Base-by-base conservation (phyloP, 2,888 invertebrate species). In the Himalopsyche anomala region DNA sequence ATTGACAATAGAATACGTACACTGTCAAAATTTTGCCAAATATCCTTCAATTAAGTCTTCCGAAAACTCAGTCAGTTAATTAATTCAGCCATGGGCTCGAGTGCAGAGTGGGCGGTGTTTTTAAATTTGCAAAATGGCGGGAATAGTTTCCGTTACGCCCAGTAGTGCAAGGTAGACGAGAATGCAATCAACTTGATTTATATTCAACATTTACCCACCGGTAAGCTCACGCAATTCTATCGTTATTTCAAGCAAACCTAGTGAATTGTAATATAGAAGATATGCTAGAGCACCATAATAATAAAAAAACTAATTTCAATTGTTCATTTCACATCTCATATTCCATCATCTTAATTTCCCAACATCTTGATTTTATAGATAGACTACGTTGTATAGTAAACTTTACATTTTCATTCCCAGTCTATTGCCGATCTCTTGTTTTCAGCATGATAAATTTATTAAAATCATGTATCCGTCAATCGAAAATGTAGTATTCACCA, bases 181-280 rank as follows among this genome's bases (percentile, higher is more conserved):
- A 88, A 86, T 90, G 92, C 93, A 93, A 93, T 93, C 93, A 93
- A 92, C 93, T 92, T 93, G 93, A 93, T 93, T 93, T 93, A 93
- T 92, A 91, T 89, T 90, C 89, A 90, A 91, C 92, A 92, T 93
- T 93, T 93, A 92, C 93, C 92, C 86, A 85, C 84, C 85, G 85
- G 86, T 80, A 51, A 80, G 84, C 83, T 81, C 88, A 88, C 88
- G 88, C 88, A 88, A 88, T 87, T 80, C 85, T 79, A 80, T 84
- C 81, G 86, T 88, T 87, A 88, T 87, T 87, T 87, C 86, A 86
- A 81, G 74, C 87, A 81, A 83, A 74, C 84, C 42, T 74, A 74
- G 74, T 74, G 36, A 74, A 74, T 74, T 74, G 38, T 15, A 38
- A 38, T 36, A 38, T 12, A 4, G 36, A 15, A 74, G 74, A 38